Evolutionary conservation across 2,888 invertebrate species (phyloP).

Genomic region (Liopterus haemorrhoidalis): DNA sequence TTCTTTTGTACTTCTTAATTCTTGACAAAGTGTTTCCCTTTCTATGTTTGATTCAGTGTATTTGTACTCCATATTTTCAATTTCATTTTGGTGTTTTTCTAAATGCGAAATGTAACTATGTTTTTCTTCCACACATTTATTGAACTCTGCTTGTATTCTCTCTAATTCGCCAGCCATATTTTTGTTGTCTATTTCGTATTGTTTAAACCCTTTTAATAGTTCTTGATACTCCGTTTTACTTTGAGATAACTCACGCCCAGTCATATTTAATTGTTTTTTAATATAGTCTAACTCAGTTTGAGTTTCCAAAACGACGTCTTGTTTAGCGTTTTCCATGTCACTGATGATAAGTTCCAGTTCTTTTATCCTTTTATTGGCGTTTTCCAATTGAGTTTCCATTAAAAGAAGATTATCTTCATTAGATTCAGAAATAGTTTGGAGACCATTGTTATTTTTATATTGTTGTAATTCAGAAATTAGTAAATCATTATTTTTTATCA

Average conservation of each 20-base stretch:
- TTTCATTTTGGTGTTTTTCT: slow-evolving; percentile 46
- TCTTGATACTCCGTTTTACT: slow-evolving; percentile 37
- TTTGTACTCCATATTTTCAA: slow-evolving; percentile 43
- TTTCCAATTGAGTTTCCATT: slow-evolving; percentile 60
- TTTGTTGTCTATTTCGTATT: slow-evolving; percentile 43
- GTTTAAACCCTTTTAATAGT: slow-evolving; percentile 34
- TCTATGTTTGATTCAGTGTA: slow-evolving; percentile 47
- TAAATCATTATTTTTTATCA: slow-evolving; percentile 66
- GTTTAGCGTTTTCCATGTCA: slow-evolving; percentile 32
- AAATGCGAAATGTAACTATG: slow-evolving; percentile 43
- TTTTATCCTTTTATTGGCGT: slow-evolving; percentile 40
- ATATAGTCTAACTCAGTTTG: slow-evolving; percentile 33
- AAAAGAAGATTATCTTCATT: slow-evolving; percentile 63
- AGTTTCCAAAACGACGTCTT: slow-evolving; percentile 28
- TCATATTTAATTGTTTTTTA: slow-evolving; percentile 33
- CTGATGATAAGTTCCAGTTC: slow-evolving; percentile 43
- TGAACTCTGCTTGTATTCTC: slow-evolving; percentile 52
- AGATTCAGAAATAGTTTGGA: slow-evolving; percentile 66
- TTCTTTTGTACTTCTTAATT: slow-evolving; percentile 39
- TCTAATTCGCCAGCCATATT: slow-evolving; percentile 56
- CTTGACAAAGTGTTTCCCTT: slow-evolving; percentile 45
- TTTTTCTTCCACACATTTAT: slow-evolving; percentile 38
- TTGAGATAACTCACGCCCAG: slow-evolving; percentile 31
- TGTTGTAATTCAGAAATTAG: slow-evolving; percentile 61
- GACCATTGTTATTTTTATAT: slow-evolving; percentile 56